These are phyloP conservation scores for Tamias sibiricus DNA, from an alignment of 2,113 vertebrate genomes.

Conservation along the genomic window DNA sequence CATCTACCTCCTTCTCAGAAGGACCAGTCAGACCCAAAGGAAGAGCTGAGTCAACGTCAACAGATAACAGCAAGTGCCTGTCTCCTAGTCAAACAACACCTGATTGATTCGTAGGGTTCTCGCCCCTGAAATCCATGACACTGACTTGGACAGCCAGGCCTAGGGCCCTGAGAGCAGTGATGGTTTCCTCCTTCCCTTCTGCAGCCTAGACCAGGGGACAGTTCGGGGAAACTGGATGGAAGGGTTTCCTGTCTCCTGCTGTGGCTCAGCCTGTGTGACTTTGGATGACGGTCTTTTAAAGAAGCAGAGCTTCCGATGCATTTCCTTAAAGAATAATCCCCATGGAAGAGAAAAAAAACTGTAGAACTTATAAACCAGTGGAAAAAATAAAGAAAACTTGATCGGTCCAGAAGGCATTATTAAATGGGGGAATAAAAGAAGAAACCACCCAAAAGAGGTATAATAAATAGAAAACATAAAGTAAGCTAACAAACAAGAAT, in stretches of 20 bases:
- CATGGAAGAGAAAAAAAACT: neutral
- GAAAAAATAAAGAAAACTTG: neutral
- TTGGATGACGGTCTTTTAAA: neutral
- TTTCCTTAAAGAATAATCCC: neutral
- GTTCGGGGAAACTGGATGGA: neutral
- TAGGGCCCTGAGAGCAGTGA: neutral
- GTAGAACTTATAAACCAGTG: neutral
- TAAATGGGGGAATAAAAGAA: neutral
- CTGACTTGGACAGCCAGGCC: neutral
- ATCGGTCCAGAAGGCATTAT: neutral
- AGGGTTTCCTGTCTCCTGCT: neutral
- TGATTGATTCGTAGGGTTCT: neutral
- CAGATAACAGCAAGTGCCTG: neutral
- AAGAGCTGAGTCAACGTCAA: neutral
- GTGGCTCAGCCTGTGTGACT: neutral
- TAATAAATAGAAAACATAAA: neutral
- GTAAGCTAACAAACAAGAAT: slow-evolving; percentile 14
- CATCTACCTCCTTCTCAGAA: neutral
- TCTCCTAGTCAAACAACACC: neutral
- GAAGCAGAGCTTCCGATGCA: neutral
- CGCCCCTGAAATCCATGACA: neutral
- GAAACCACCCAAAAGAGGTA: slow-evolving; percentile 7
- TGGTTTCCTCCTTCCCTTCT: neutral
- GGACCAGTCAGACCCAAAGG: neutral
- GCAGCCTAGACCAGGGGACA: neutral